Percentiles rank a stretch among this genome's conserved stretches.
phyloP scores from a whole-genome alignment of 2,888 invertebrate genomes.

The Morpho achilles region DNA sequence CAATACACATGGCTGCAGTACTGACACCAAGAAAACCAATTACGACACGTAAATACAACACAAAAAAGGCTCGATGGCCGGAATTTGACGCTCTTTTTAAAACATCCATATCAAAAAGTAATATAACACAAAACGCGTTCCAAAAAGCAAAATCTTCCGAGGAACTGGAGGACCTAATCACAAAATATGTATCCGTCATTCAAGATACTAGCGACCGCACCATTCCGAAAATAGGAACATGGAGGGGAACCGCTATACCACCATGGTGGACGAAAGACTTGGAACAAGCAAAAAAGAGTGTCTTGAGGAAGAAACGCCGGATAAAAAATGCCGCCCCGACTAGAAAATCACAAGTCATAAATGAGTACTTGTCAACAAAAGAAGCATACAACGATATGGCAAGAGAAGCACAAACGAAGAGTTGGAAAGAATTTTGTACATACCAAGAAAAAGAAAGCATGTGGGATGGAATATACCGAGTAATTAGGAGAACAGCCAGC shows the following conservation, averaged over 20 bases:
- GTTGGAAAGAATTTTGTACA: conserved; percentile 1
- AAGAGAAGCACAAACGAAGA: conserved; percentile 20
- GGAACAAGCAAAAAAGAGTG: neutral
- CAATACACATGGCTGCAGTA: conserved; percentile 5
- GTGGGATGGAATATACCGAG: too few relatives aligned
- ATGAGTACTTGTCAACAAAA: conserved; percentile 24
- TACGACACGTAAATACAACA: conserved; percentile 27
- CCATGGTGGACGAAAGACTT: neutral
- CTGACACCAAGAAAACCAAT: neutral
- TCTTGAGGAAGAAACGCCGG: conserved; percentile 13
- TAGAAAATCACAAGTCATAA: conserved; percentile 15
- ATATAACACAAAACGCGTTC: conserved; percentile 7
- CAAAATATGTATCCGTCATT: neutral
- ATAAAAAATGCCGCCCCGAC: neutral
- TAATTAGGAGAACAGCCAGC: neutral
- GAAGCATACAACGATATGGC: conserved; percentile 8
- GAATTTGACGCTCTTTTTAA: conserved; percentile 9
- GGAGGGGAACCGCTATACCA: neutral
- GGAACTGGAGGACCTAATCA: neutral
- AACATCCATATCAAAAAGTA: neutral
- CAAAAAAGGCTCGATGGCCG: conserved; percentile 25
- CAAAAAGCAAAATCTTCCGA: neutral
- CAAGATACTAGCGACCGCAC: neutral
- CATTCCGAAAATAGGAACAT: neutral
- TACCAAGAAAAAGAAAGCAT: neutral